Percentiles rank a stretch among this genome's conserved stretches.
Conservation (phyloP, 2,797 vertebrate genomes). For the Periophthalmus magnuspinnatus region DNA sequence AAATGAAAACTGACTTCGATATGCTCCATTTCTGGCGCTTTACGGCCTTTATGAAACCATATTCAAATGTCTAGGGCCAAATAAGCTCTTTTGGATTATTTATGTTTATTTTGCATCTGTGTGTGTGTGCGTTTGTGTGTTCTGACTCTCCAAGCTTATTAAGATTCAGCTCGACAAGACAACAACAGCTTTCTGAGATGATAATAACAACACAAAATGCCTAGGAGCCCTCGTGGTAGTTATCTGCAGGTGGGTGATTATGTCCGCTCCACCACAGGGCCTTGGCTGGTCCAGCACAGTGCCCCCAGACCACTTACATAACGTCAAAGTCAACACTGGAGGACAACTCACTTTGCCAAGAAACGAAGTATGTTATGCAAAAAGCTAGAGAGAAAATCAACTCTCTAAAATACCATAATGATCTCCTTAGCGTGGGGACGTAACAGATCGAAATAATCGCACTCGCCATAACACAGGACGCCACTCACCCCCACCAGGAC, state of each 20-base stretch:
- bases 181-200: slow-evolving; percentile 60
- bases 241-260: slow-evolving; percentile 64
- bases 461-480: too few relatives aligned
- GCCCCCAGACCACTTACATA: slow-evolving; percentile 38
- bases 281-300: slow-evolving; percentile 37
- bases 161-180: slow-evolving; percentile 55
- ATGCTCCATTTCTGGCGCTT: slow-evolving; percentile 28
- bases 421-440: neutral
- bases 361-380: slow-evolving; percentile 19
- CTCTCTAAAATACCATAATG: slow-evolving; percentile 23
- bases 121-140: slow-evolving; percentile 26
- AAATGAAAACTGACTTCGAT: slow-evolving; percentile 21
- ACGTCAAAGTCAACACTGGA: slow-evolving; percentile 30
- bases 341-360: slow-evolving; percentile 22
- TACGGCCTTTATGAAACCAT: slow-evolving; percentile 37
- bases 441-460: too few relatives aligned
- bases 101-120: slow-evolving; percentile 56
- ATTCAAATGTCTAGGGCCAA: slow-evolving; percentile 27
- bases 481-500: too few relatives aligned
- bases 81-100: slow-evolving; percentile 55
- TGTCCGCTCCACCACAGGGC: slow-evolving; percentile 42
- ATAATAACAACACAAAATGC: slow-evolving; percentile 58
- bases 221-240: slow-evolving; percentile 51
- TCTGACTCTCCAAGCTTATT: slow-evolving; percentile 53
- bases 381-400: slow-evolving; percentile 25